These are phyloP conservation scores for Megalurothrips usitatus DNA, from an alignment of 2,888 invertebrate genomes.

Conservation along the genomic window DNA sequence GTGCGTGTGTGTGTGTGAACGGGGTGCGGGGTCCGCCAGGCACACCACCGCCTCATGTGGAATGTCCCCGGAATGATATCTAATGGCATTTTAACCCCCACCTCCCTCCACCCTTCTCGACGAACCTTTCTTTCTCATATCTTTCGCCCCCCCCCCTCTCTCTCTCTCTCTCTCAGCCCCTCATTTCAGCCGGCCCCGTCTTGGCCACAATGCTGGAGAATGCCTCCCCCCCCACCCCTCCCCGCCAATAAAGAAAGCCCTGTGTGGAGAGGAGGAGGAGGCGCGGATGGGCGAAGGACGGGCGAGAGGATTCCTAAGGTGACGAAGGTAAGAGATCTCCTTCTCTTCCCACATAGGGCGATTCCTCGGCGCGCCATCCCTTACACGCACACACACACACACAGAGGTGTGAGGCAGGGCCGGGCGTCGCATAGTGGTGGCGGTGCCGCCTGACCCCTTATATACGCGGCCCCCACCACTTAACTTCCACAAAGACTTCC, in stretches of 20 bases:
- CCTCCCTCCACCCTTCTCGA: conserved; percentile 11
- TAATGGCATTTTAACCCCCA: neutral
- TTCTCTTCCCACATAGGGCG: too few species aligned
- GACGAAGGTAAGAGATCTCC: too few species aligned
- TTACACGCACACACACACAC: too few species aligned
- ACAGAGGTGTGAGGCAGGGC: neutral
- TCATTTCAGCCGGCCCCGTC: neutral
- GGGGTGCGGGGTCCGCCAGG: neutral
- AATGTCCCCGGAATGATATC: conserved; percentile 23
- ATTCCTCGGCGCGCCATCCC: too few species aligned
- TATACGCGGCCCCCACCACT: too few species aligned
- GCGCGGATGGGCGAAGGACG: neutral
- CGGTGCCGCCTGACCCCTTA: too few species aligned
- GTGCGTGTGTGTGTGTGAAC: too few species aligned
- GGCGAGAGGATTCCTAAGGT: too few species aligned
- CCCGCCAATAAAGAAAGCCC: neutral
- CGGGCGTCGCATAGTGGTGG: too few species aligned
- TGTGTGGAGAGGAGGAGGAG: neutral
- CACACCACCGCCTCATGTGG: neutral
- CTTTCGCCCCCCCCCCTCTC: neutral
- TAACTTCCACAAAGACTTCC: too few species aligned
- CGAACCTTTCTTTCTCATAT: neutral
- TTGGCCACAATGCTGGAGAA: too few species aligned
- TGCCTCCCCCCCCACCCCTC: too few species aligned
- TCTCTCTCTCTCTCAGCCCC: neutral